A percentile compares a stretch with the other conserved stretches of the same genome.
Evolutionary conservation across 2,797 vertebrate species (phyloP).

Genomic region (Eremophila alpestris): DNA sequence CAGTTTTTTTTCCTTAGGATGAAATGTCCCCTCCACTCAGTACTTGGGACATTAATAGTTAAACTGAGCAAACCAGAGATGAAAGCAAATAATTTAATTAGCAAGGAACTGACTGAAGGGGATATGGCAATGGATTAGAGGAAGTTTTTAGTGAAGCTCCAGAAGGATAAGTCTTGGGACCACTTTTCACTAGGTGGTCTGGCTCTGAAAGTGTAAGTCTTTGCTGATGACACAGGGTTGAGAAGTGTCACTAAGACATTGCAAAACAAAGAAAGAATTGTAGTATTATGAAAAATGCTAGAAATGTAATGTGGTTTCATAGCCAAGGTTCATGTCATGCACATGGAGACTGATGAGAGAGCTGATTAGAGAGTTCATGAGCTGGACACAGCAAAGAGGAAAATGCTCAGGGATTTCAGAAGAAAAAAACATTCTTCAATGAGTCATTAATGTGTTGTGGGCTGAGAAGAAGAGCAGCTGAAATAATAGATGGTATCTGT

Average conservation of each 20-base stretch:
- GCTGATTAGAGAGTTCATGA: background rate
- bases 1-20: background rate
- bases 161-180: background rate
- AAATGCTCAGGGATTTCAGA: background rate
- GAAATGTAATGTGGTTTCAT: background rate
- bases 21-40: background rate
- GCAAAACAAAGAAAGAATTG: background rate
- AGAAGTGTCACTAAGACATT: background rate
- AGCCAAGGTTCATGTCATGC: background rate
- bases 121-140: slow-evolving; percentile 3
- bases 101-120: background rate
- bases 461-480: slow-evolving; percentile 11
- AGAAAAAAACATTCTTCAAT: background rate
- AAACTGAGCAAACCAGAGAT: background rate
- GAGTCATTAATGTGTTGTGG: background rate
- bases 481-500: slow-evolving; percentile 7
- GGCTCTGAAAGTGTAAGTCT: background rate
- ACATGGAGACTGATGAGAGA: background rate
- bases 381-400: background rate
- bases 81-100: background rate
- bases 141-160: background rate
- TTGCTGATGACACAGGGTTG: background rate
- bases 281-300: background rate
- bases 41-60: background rate
- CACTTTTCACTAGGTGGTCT: background rate